These are phyloP conservation scores for Anarsia innoxiella DNA, from an alignment of 2,888 invertebrate species.

Conservation along the genomic window DNA sequence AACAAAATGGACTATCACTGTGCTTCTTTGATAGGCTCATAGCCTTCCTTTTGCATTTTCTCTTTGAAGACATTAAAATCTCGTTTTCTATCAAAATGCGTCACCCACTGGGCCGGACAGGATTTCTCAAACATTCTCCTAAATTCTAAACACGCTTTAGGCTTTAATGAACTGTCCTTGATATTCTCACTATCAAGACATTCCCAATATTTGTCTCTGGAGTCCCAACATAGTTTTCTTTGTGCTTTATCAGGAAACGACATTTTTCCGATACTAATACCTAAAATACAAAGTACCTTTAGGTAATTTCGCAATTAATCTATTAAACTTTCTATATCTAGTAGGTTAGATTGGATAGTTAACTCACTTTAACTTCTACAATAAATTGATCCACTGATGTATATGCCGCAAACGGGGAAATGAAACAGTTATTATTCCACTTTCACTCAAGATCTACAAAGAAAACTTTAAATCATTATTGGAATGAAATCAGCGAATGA, in stretches of 20 bases:
- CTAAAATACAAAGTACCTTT: constrained; percentile 62
- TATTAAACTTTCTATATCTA: too few relatives aligned
- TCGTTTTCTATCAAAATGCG: constrained; percentile 94
- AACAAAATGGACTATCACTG: constrained; percentile 36
- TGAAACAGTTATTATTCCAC: too few relatives aligned
- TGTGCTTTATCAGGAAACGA: constrained; percentile 88
- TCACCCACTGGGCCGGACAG: constrained; percentile 92
- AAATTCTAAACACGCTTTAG: constrained; percentile 78
- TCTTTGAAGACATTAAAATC: constrained; percentile 92
- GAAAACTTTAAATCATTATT: too few relatives aligned
- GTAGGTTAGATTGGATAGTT: too few relatives aligned
- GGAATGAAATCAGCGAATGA: too few relatives aligned
- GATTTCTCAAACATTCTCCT: constrained; percentile 84
- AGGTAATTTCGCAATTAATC: too few relatives aligned
- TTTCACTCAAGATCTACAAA: too few relatives aligned
- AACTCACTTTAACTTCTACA: too few relatives aligned
- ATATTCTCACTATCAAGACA: constrained; percentile 84
- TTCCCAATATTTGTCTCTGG: constrained; percentile 91
- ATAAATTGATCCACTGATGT: too few relatives aligned
- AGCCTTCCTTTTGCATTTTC: constrained; percentile 89
- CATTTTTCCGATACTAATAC: constrained; percentile 70
- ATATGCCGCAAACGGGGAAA: too few relatives aligned
- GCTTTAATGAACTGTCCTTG: constrained; percentile 72
- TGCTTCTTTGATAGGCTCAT: constrained; percentile 81
- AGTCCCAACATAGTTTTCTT: constrained; percentile 87